Evolutionary conservation across 2,797 vertebrate genomes (phyloP), one percentile per base, ranked within the genome.

Genomic region (Enteromius treurensis): DNA sequence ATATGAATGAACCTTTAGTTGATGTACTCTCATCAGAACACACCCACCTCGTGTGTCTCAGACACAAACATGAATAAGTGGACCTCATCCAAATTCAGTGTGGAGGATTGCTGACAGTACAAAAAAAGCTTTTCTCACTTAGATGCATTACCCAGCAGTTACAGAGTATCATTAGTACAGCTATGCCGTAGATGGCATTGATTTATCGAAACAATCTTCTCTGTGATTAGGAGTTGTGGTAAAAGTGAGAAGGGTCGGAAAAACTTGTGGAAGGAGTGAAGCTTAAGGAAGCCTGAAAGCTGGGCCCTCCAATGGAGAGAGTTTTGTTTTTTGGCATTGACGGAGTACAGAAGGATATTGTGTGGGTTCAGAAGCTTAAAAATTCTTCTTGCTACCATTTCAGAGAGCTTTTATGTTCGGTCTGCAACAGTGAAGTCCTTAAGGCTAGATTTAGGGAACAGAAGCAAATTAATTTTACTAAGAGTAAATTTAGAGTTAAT

Each of bases 151-250:
- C 70, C 64, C 85, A 74, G 81, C 79, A 40, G 73, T 73, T 79
- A 81, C 81, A 78, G 88, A 40, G 53, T 82, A 83, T 86, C 83
- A 89, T 88, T 89, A 89, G 81, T 81, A 80, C 68, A 42, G 29
- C 65, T 32, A 55, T 88, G 78, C 84, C 73, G 81, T 40, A 75
- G 85, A 86, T 74, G 83, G 83, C 80, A 85, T 77, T 29, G 58
- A 89, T 86, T 74, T 85, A 88, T 77, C 21, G 60, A 47, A 82
- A 88, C 80, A 88, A 91, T 88, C 78, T 83, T 29, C 62, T 85
- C 74, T 47, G 47, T 70, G 79, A 86, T 71, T 79, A 67, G 69
- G 79, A 78, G 1, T 65, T 62, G 77, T 49, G 79, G 40, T 86
- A 86, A 85, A 85, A 65, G 40, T 45, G 51, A 84, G 85, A 69